Evolutionary conservation across 2,797 vertebrate species (phyloP), one percentile per base, ranked within the genome.

Genomic region (Benthosema pterotum): DNA sequence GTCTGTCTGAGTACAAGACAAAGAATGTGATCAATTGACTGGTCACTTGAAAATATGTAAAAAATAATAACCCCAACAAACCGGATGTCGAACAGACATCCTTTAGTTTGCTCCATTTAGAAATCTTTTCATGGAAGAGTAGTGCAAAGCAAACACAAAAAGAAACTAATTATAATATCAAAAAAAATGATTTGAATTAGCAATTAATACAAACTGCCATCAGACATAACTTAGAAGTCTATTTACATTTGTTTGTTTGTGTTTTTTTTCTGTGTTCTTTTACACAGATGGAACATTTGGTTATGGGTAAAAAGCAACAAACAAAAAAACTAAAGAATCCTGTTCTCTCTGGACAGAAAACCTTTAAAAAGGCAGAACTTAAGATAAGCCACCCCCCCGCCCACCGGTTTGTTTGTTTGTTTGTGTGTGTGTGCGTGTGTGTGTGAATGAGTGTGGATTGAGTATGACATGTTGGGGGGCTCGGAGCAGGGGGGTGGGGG

Each of bases 1-100:
- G 83, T 86, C 84, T 80, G 82, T 88, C 79, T 49, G 84, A 86
- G 87, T 82, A 87, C 87, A 83, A 88, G 86, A 91, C 80, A 76
- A 85, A 86, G 75, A 85, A 86, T 72, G 75, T 88, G 87, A 84
- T 75, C 70, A 72, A 86, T 85, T 85, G 82, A 85, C 74, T 82
- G 77, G 67, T 83, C 61, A 78, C 72, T 82, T 74, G 78, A 88
- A 87, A 86, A 84, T 69, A 67, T 68, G 68, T 83, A 86, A 82
- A 88, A 87, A 87, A 84, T 70, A 82, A 83, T 74, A 82, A 83
- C 74, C 78, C 77, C 85, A 38, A 8, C 81, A 85, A 89, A 85
- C 81, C 61, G 74, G 85, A 91, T 83, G 87, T 84, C 85, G 74
- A 85, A 82, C 81, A 78, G 74, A 87, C 83, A 84, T 84, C 72